Conservation (phyloP, 2,888 invertebrate species). For the Geophilus truncorum region DNA sequence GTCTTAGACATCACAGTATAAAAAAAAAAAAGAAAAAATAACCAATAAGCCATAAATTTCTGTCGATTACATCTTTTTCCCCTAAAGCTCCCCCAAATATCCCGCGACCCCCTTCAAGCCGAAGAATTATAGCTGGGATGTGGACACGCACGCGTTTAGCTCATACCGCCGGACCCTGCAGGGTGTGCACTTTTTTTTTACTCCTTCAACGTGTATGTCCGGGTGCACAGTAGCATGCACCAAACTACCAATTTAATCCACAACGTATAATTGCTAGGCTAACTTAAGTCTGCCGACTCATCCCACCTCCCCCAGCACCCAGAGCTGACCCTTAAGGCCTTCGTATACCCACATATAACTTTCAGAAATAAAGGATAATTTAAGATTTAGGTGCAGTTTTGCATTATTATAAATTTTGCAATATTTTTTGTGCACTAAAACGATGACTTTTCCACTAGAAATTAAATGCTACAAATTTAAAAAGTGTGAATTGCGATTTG, state of each 20-base stretch:
- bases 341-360: no score
- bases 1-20: background rate
- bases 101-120: background rate
- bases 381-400: no score
- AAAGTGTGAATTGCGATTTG: no score
- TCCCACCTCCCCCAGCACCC: no score
- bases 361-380: no score
- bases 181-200: background rate
- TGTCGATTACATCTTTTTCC: constrained; percentile 13
- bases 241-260: background rate
- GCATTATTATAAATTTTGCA: no score
- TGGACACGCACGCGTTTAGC: constrained; percentile 24
- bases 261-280: constrained; percentile 23
- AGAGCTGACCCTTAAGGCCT: no score
- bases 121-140: constrained; percentile 16
- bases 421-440: no score
- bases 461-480: no score
- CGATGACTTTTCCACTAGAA: no score
- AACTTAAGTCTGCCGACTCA: background rate
- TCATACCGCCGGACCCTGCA: background rate
- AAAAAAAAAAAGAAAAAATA: background rate
- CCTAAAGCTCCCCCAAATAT: background rate
- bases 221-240: constrained; percentile 25
- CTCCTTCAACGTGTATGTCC: background rate
- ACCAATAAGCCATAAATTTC: constrained; percentile 27